A percentile compares a stretch with the other conserved stretches of the same genome.
Evolutionary conservation across 1,140 invertebrate species (phyloP).

Genomic region (Bombus picipes): DNA sequence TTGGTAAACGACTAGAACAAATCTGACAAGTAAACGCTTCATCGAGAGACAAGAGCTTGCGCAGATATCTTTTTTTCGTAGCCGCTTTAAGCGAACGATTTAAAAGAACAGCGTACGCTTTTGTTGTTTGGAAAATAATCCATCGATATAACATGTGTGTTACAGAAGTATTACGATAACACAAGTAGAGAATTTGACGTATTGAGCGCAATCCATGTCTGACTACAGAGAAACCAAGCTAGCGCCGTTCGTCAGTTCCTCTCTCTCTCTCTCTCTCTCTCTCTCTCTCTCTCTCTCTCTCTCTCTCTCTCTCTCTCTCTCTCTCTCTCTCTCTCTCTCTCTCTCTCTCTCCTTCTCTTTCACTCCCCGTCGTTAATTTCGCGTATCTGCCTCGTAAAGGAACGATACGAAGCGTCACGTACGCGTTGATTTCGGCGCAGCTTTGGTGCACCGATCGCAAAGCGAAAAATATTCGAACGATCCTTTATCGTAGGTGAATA

Average conservation of each 20-base stretch:
- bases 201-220: background rate
- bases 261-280: background rate
- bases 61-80: no score
- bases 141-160: background rate
- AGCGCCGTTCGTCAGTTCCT: background rate
- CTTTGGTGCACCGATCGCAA: background rate
- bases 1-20: no score
- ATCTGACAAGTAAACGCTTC: no score
- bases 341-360: background rate
- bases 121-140: background rate
- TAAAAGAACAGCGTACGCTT: no score
- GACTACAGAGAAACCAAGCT: background rate
- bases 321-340: background rate
- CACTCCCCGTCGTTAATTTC: conserved; percentile 1
- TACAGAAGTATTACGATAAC: background rate
- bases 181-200: background rate
- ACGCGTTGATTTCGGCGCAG: background rate
- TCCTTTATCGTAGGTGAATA: background rate
- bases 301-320: background rate
- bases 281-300: background rate
- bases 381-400: background rate
- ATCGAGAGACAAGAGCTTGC: no score
- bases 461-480: background rate
- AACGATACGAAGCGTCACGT: background rate
- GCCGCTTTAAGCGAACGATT: no score